Base-by-base conservation (phyloP, 2,797 vertebrate genomes). In the Echeneis naucrates region DNA sequence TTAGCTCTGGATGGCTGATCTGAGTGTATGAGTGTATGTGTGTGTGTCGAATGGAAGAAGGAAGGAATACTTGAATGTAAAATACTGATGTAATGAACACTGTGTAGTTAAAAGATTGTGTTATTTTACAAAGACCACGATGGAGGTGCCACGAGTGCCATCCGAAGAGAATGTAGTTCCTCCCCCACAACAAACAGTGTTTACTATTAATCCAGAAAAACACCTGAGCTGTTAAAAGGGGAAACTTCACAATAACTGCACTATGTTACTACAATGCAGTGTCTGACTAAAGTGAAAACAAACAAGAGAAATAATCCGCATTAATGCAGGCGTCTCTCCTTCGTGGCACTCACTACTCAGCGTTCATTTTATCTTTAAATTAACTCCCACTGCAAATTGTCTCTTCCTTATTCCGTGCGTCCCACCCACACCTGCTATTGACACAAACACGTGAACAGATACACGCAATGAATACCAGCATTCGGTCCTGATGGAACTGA, bases 311-410 rank as follows among this genome's bases (percentile, higher is more conserved):
- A 78, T 68, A 47, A 82, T 73, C 48, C 47, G 27, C 30, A 58
- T 82, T 77, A 56, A 71, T 75, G 55, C 54, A 52, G 77, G 73
- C 53, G 42, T 56, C 17, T 58, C 57, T 71, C 32, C 35, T 83
- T 78, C 58, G 50, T 24, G 1, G n/a, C 55, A 1, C 53, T 71
- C 45, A 12, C 47, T 21, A 10, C 38, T 62, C 50, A 37, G 65
- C 78, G 76, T 74, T 78, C 58, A 78, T 81, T 59, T 51, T 52
- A 38, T 32, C 59, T 77, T 45, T 59, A 69, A 82, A 78, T 82
- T n/a, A 73, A 62, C 69, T 67, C 59, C 65, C 21, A 51, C 45
- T 33, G n/a, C 33, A 53, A 64, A 79, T 59, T 50, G 38, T 66
- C 68, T 72, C 26, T 54, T 30, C 66, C 33, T 52, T 35, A 21